Conservation (phyloP, 1,140 invertebrate species). For the Liolophura sinensis region DNA sequence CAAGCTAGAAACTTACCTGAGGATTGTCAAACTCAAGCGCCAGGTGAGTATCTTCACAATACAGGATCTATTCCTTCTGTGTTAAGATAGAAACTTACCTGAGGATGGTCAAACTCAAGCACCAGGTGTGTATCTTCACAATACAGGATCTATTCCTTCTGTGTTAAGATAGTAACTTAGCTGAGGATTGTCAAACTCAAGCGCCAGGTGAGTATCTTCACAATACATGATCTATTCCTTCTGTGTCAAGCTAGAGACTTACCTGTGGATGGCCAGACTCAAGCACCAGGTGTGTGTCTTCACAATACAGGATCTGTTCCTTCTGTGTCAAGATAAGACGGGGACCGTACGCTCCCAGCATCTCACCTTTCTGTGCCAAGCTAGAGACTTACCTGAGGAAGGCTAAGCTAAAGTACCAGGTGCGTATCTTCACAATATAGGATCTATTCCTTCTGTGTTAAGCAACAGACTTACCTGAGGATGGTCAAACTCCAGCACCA, state of each 20-base stretch:
- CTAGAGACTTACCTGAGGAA: conserved; percentile 40
- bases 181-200: too few relatives aligned
- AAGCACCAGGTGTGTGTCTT: conserved; percentile 1
- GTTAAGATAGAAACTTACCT: conserved; percentile 42
- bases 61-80: conserved; percentile 28
- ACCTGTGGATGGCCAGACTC: conserved; percentile 36
- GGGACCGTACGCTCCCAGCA: conserved; percentile 22
- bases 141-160: too few relatives aligned
- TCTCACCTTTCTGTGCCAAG: conserved; percentile 33
- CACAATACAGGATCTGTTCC: too few relatives aligned
- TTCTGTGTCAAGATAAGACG: conserved; percentile 24
- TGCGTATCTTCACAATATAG: too few relatives aligned
- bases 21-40: too few relatives aligned
- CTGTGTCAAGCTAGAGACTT: conserved; percentile 38
- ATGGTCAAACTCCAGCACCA: too few relatives aligned
- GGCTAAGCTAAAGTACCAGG: conserved; percentile 25
- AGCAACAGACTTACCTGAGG: too few relatives aligned
- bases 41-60: too few relatives aligned
- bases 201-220: too few relatives aligned
- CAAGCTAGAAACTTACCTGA: too few relatives aligned
- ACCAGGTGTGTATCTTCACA: conserved; percentile 20
- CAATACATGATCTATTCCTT: conserved; percentile 28
- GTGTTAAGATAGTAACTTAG: too few relatives aligned
- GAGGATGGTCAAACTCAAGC: conserved; percentile 35
- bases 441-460: too few relatives aligned